A percentile compares a stretch with the other conserved stretches of the same genome.
Evolutionary conservation across 2,113 vertebrate species (phyloP).

Genomic region (Sterrhoptilus dennistouni): DNA sequence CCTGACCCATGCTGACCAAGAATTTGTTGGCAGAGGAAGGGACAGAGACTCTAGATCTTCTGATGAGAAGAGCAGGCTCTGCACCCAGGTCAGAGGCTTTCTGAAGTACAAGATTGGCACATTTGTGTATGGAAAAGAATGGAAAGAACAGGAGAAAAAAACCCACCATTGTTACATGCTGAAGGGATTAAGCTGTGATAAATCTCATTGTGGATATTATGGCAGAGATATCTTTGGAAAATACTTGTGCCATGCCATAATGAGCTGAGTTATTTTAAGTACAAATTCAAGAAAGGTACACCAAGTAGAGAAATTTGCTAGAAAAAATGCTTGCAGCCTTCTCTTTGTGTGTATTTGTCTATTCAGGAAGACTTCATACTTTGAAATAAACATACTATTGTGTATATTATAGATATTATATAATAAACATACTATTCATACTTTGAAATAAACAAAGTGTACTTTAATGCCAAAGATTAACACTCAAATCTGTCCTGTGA

Average conservation of each 20-base stretch:
- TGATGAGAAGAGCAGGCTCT: not conserved
- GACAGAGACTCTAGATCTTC: not conserved
- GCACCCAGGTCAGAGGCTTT: not conserved
- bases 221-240: not conserved
- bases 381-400: not conserved
- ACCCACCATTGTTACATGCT: fast-evolving
- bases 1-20: not conserved
- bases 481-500: not conserved
- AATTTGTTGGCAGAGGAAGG: not conserved
- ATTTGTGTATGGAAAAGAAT: not conserved
- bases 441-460: not conserved
- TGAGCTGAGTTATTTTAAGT: not conserved
- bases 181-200: not conserved
- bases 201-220: not conserved
- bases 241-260: not conserved
- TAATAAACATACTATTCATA: no score
- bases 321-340: not conserved
- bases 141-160: not conserved
- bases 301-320: not conserved
- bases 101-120: not conserved
- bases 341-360: not conserved
- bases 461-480: not conserved
- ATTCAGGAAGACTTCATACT: not conserved
- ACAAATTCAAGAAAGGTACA: not conserved
- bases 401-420: no score